Conservation (phyloP, 2,797 vertebrate species). For the Brotula barbata region DNA sequence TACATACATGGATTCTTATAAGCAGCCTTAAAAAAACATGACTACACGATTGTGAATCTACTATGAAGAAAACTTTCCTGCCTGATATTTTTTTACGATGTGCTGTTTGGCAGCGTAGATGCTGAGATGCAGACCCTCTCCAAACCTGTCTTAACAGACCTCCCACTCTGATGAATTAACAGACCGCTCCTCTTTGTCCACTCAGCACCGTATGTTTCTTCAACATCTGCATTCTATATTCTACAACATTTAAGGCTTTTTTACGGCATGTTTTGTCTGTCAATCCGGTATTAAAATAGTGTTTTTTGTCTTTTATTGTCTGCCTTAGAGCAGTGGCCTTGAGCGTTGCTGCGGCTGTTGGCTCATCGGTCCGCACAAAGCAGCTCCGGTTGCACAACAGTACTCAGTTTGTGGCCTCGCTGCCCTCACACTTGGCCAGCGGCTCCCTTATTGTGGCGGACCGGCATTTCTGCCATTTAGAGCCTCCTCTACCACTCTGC, state of each 20-base stretch:
- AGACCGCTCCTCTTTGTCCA: too few relatives aligned
- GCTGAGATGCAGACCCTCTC: too few relatives aligned
- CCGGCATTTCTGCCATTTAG: conserved; percentile 74
- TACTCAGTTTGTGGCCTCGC: conserved; percentile 62
- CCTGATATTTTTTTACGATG: too few relatives aligned
- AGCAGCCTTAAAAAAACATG: too few relatives aligned
- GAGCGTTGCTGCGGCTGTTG: conserved; percentile 55
- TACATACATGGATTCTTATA: too few relatives aligned
- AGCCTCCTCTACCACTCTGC: conserved; percentile 63
- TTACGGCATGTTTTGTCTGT: conserved; percentile 23
- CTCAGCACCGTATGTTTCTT: background rate
- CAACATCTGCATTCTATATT: background rate
- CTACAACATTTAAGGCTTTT: too few relatives aligned
- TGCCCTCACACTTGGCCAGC: conserved; percentile 75
- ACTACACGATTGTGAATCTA: too few relatives aligned
- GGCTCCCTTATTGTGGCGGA: conserved; percentile 74
- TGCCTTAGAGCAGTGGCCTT: conserved; percentile 42
- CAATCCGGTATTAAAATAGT: conserved; percentile 27
- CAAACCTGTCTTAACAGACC: background rate
- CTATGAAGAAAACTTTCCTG: too few relatives aligned
- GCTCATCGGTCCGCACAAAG: conserved; percentile 48
- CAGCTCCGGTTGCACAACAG: conserved; percentile 64
- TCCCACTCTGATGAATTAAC: background rate
- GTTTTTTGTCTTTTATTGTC: conserved; percentile 45
- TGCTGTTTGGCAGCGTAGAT: too few relatives aligned